phyloP scores from a whole-genome alignment of 2,888 invertebrate genomes.

The Phragmatobia fuliginosa region DNA sequence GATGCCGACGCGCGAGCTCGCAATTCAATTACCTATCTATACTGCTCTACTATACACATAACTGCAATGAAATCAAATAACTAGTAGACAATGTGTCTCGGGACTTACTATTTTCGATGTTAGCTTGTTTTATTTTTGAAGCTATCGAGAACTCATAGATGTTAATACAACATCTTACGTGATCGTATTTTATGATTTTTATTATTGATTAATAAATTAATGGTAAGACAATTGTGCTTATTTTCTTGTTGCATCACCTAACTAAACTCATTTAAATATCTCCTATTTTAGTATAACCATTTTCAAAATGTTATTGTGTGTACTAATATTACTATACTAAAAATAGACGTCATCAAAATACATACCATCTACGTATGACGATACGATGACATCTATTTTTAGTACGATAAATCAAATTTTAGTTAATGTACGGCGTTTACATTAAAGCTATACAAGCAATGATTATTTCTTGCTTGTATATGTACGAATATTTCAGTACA shows the following conservation, averaged over 20 bases:
- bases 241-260: no score
- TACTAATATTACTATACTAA: no score
- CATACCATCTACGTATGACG: no score
- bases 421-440: no score
- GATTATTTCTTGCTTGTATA: no score
- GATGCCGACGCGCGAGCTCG: slow-evolving; percentile 66
- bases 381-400: no score
- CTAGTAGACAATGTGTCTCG: slow-evolving; percentile 51
- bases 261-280: no score
- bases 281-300: no score
- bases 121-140: slow-evolving; percentile 24
- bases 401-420: no score
- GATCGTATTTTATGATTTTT: not conserved
- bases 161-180: not conserved
- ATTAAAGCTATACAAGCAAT: not conserved
- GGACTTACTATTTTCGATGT: slow-evolving; percentile 34
- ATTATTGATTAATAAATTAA: not conserved
- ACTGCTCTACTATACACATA: slow-evolving; percentile 59
- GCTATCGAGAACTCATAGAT: not conserved
- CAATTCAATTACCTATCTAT: slow-evolving; percentile 78
- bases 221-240: no score
- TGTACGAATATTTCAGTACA: slow-evolving; percentile 37
- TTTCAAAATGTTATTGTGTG: no score
- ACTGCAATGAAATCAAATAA: slow-evolving; percentile 67
- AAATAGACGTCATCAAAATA: no score